Conservation (phyloP, 2,797 vertebrate genomes). For the Enteromius paludinosus region DNA sequence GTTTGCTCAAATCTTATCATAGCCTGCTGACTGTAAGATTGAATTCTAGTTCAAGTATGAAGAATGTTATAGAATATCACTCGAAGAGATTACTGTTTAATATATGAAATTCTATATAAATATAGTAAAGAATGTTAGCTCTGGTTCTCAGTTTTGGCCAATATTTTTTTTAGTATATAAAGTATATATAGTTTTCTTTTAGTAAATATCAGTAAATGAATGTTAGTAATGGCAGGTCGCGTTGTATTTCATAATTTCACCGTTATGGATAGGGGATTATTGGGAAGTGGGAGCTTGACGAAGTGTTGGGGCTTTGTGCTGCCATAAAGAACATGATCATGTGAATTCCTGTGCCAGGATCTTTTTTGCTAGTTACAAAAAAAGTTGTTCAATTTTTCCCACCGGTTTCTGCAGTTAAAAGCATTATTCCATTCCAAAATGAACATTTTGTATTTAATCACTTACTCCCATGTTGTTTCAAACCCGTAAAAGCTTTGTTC, state of each 20-base stretch:
- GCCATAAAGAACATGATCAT: neutral
- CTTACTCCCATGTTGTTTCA: too few species aligned
- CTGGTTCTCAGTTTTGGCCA: neutral
- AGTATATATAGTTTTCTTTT: too few species aligned
- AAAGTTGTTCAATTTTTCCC: neutral
- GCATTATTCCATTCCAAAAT: too few species aligned
- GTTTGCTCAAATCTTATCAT: slow-evolving; percentile 20
- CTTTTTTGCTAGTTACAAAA: neutral
- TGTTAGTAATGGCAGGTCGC: neutral
- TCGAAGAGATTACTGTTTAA: neutral
- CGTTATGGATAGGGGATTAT: neutral
- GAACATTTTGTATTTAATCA: too few species aligned
- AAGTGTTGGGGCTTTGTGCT: neutral
- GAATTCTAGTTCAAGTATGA: neutral
- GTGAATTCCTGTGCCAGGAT: neutral
- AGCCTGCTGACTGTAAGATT: neutral
- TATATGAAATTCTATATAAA: neutral
- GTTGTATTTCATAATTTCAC: neutral
- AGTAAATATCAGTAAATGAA: neutral
- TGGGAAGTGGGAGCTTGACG: neutral
- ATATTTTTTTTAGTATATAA: neutral
- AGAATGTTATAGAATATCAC: neutral
- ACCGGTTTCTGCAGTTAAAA: neutral
- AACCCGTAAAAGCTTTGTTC: too few species aligned
- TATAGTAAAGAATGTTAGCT: neutral